These are phyloP conservation scores for Harmothoe impar DNA, from an alignment of 2,888 invertebrate species.

Conservation along the genomic window DNA sequence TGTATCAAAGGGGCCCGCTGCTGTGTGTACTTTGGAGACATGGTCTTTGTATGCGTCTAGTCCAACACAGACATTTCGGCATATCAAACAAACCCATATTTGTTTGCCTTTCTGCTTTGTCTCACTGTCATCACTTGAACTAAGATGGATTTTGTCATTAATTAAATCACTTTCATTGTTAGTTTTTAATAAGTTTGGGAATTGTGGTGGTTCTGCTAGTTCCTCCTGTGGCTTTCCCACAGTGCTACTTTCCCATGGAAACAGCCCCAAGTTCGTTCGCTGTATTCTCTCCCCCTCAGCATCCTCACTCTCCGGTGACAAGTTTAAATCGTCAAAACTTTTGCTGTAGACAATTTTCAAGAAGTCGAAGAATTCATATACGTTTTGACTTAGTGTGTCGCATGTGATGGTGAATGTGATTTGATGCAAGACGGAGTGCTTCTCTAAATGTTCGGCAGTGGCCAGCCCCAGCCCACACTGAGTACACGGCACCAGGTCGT, in stretches of 20 bases:
- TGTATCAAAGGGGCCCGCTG: not conserved
- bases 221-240: too few species aligned
- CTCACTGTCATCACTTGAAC: not conserved
- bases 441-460: not conserved
- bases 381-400: not conserved
- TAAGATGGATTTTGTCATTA: too few species aligned
- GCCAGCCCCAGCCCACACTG: not conserved
- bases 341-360: not conserved
- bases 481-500: not conserved
- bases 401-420: not conserved
- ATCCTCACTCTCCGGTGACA: not conserved
- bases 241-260: not conserved
- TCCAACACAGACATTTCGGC: not conserved
- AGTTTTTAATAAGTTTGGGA: not conserved
- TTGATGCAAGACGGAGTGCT: not conserved
- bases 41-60: not conserved
- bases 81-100: constrained; percentile 2
- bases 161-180: too few species aligned
- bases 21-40: not conserved
- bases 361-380: not conserved
- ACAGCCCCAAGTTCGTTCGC: not conserved
- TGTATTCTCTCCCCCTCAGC: not conserved
- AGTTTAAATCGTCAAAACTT: not conserved
- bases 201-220: not conserved
- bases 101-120: not conserved